Evolutionary conservation across 2,888 invertebrate genomes (phyloP), one percentile per base, ranked within the genome.

Genomic region (Colletes collaris): DNA sequence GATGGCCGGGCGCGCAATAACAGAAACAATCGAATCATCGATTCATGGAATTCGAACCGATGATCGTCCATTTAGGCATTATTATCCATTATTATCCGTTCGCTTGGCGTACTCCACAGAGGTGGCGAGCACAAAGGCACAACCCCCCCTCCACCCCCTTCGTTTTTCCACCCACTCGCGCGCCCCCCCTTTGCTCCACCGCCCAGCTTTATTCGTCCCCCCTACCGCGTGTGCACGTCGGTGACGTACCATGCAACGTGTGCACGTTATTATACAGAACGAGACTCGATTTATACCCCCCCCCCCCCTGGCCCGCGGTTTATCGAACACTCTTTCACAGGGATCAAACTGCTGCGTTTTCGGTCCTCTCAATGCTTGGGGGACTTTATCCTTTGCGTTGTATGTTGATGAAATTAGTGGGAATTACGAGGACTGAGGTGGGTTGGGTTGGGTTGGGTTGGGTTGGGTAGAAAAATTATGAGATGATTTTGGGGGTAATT

Each of bases 21-120:
- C 84, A 83, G 87, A 89, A 90, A 89, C 90, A 91, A 90, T 91
- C 87, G 90, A 87, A 86, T 87, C 82, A 87, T 79, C 77, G 81
- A 87, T 84, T 76, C 73, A 63, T 72, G 64, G 83, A 78, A 69
- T 63, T 35, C 82, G 83, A 89, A 87, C 88, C 80, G 86, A 79
- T 86, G 85, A 86, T 88, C 85, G 77, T 79, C 86, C 84, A 80
- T 85, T 90, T 77, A 81, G 64, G 79, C 82, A 79, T 86, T 82
- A 86, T 86, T 86, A 89, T 87, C 89, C 87, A 83, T 87, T 89
- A 88, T 87, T 83, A 73, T 75, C 74, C 71, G 70, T 78, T 71
- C 60, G 74, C 65, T 46, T 53, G 56, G 50, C 64, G 70, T 62
- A 59, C 63, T 60, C 46, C 50, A 50, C 55, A 53, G 27, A 52